Conservation (phyloP, 2,888 invertebrate species). For the Cataglyphis cursor region DNA sequence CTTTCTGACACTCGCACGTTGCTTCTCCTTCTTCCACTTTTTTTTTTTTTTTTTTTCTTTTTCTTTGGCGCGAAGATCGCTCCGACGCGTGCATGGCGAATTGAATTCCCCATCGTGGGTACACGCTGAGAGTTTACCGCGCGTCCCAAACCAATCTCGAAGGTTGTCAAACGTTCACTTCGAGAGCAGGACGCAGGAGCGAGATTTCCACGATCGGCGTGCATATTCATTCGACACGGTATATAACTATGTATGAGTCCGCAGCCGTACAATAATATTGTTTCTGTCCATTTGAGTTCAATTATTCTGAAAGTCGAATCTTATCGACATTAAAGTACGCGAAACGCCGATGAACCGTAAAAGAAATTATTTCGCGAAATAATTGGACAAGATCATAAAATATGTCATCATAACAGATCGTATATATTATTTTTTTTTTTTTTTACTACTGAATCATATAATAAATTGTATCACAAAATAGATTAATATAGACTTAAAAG, state of each 20-base stretch:
- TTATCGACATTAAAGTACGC: neutral
- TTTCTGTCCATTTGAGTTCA: conserved; percentile 26
- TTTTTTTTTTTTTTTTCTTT: neutral
- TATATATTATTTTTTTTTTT: neutral
- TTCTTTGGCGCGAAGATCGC: conserved; percentile 36
- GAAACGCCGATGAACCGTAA: neutral
- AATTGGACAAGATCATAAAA: neutral
- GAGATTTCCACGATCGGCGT: conserved; percentile 24
- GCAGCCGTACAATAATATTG: conserved; percentile 43
- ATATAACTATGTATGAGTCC: conserved; percentile 9
- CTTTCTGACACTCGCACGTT: conserved; percentile 28
- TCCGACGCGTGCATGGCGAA: conserved; percentile 80
- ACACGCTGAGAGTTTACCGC: conserved; percentile 79
- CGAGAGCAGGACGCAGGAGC: neutral
- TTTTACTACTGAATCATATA: neutral
- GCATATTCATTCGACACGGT: conserved; percentile 24
- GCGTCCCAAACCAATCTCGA: conserved; percentile 82
- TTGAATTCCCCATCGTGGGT: conserved; percentile 81
- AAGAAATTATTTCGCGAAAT: neutral
- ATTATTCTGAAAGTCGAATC: conserved; percentile 11
- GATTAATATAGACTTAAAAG: neutral
- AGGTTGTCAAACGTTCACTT: conserved; percentile 55
- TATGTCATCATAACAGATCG: neutral
- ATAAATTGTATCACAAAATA: neutral
- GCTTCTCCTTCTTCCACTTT: conserved; percentile 18